These are phyloP conservation scores for Kryphioiulus occultus DNA, from an alignment of 2,888 invertebrate species.

Conservation along the genomic window DNA sequence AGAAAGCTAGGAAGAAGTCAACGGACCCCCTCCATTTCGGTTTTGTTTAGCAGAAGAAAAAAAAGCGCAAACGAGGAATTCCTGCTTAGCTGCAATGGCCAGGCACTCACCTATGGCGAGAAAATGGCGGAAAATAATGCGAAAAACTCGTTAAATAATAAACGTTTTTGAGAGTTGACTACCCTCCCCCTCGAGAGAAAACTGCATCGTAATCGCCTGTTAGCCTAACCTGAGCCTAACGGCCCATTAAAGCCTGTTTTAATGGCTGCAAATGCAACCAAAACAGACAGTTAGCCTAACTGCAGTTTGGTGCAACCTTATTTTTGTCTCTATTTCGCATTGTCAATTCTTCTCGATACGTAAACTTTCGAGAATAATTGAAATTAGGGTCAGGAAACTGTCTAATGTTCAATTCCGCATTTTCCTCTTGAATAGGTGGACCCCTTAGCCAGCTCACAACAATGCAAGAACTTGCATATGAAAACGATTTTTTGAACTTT, in stretches of 20 bases:
- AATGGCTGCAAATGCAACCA: too few relatives aligned
- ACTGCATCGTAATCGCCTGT: not conserved
- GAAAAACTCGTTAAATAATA: not conserved
- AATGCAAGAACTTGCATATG: not conserved
- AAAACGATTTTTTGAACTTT: not conserved
- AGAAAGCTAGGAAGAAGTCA: slow-evolving; percentile 38
- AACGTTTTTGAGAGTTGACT: too few relatives aligned
- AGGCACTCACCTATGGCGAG: not conserved
- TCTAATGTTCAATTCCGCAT: not conserved
- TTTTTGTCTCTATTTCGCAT: not conserved
- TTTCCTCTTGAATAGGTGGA: too few relatives aligned
- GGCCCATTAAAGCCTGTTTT: not conserved
- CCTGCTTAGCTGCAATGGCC: not conserved
- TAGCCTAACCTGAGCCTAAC: not conserved
- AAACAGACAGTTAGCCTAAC: too few relatives aligned
- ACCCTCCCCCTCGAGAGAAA: not conserved
- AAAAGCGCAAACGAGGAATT: not conserved
- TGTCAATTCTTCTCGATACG: not conserved
- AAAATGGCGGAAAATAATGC: not conserved
- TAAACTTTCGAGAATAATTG: not conserved
- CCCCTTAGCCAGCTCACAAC: not conserved
- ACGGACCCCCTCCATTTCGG: slow-evolving; percentile 33
- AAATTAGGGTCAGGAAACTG: slow-evolving; percentile 31
- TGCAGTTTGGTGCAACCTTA: not conserved
- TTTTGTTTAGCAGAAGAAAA: not conserved